Conservation (phyloP, 2,113 vertebrate genomes). For the Ameiurus melas region DNA sequence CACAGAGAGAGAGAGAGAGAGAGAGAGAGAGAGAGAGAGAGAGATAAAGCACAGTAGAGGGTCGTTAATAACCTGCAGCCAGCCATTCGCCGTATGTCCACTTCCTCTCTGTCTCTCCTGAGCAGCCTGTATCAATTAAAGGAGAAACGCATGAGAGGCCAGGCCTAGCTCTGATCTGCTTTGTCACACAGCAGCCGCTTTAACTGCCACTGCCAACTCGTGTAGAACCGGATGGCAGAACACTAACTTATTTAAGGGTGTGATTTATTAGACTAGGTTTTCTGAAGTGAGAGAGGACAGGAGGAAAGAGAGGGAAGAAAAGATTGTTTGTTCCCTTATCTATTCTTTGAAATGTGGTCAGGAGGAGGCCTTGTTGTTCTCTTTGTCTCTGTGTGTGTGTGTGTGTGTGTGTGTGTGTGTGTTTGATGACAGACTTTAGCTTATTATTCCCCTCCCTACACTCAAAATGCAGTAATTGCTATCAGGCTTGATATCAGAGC, state of each 20-base stretch:
- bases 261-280: constrained; percentile 29
- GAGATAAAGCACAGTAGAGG: constrained; percentile 3
- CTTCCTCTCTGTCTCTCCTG: constrained; percentile 7
- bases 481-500: constrained; percentile 47
- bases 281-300: constrained; percentile 1
- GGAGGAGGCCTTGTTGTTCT: not conserved
- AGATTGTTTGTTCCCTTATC: not conserved
- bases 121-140: constrained; percentile 45
- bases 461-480: constrained; percentile 45
- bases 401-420: constrained; percentile 43
- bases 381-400: constrained; percentile 1
- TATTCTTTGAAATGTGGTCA: constrained; percentile 4
- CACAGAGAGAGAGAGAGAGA: constrained; percentile 44
- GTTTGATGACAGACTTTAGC: constrained; percentile 41
- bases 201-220: constrained; percentile 20
- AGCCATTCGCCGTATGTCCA: constrained; percentile 49
- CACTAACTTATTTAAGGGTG: constrained; percentile 5
- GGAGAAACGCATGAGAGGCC: constrained; percentile 25
- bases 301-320: not conserved
- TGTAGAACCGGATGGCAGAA: not conserved
- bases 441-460: constrained; percentile 41
- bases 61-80: constrained; percentile 57
- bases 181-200: constrained; percentile 13
- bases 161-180: constrained; percentile 27
- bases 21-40: constrained; percentile 30